Base-by-base conservation (phyloP, 2,888 invertebrate genomes). In the Automeris io region DNA sequence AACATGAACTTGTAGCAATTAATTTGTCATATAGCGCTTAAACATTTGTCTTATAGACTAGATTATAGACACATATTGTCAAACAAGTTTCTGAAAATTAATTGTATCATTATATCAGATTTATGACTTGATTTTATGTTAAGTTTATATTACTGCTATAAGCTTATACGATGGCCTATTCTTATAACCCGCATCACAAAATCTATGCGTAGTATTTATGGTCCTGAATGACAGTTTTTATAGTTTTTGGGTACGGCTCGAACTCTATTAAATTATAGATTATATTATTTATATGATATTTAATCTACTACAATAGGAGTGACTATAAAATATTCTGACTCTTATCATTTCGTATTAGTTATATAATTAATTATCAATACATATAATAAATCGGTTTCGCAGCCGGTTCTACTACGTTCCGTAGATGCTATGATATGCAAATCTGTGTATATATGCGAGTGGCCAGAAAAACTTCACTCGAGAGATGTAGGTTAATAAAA, bases 91-190 rank as follows among this genome's bases (percentile, higher is more conserved):
- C 29, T 45, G 42, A 9, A 43, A 41, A 46, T 46, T 47, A 49
- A 45, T 40, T 37, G 31, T 42, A 45, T 41, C 48, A 48, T 54
- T 50, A 52, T 45, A 45, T 45, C 54, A 51, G 47, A 50, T 52
- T 54, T 53, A 51, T 47, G 44, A 40, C 44, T 43, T 48, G 42
- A 50, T 53, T 54, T 53, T 53, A 49, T 52, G 49, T 51, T 48
- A 45, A 42, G 47, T 49, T 45, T 42, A 38, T 45, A 37, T 46
- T 46, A 45, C 54, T 47, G n/a, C 29, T 29, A 29, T 29, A 29
- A 29, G 16, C 3, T 29, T 12, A 29, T 29, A 29, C 16, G 40
- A 37, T 41, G 26, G 37, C 34, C 22, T 37, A 41, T 34, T 9
- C 16, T 29, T 29, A 29, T 5, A 16, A 29, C 29, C n/a, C 29